These are phyloP conservation scores for Drosophila nigromelanica DNA, from an alignment of 1,140 invertebrate species.

Conservation along the genomic window DNA sequence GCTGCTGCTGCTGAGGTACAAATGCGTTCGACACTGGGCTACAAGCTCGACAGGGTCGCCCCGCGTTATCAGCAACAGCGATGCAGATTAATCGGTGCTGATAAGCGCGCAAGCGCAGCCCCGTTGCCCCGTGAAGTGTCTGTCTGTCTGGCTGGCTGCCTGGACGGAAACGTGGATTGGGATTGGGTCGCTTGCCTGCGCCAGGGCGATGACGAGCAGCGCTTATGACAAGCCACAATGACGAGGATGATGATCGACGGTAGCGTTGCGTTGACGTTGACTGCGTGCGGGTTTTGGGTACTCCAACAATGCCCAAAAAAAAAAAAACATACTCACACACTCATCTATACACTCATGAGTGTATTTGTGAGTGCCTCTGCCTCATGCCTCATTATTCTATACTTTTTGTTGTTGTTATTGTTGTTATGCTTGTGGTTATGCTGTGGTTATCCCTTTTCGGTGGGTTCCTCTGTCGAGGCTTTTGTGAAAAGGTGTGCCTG, in stretches of 20 bases:
- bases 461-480: conserved; percentile 29
- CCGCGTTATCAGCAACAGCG: conserved; percentile 66
- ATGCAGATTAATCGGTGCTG: conserved; percentile 76
- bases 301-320: conserved; percentile 10
- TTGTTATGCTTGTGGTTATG: too few relatives aligned
- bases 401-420: conserved; percentile 45
- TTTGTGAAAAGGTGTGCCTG: conserved; percentile 73
- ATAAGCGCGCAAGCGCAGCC: conserved; percentile 51
- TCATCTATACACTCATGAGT: conserved; percentile 16
- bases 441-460: conserved; percentile 38
- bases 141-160: conserved; percentile 18
- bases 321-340: conserved; percentile 2
- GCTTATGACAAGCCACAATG: conserved; percentile 64
- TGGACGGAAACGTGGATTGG: conserved; percentile 43
- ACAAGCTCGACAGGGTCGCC: conserved; percentile 57
- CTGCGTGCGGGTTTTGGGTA: conserved; percentile 50
- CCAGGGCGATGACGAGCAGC: conserved; percentile 44
- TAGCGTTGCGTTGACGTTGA: conserved; percentile 58
- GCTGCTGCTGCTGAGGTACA: conserved; percentile 30
- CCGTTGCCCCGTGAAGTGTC: conserved; percentile 38
- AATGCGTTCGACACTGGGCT: conserved; percentile 48
- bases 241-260: conserved; percentile 73
- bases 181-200: too few relatives aligned
- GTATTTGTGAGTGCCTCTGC: conserved; percentile 19
- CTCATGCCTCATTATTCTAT: conserved; percentile 33